Conservation (phyloP, 92 coral and sea anemone genomes). For the Phenganax stokvisi region DNA sequence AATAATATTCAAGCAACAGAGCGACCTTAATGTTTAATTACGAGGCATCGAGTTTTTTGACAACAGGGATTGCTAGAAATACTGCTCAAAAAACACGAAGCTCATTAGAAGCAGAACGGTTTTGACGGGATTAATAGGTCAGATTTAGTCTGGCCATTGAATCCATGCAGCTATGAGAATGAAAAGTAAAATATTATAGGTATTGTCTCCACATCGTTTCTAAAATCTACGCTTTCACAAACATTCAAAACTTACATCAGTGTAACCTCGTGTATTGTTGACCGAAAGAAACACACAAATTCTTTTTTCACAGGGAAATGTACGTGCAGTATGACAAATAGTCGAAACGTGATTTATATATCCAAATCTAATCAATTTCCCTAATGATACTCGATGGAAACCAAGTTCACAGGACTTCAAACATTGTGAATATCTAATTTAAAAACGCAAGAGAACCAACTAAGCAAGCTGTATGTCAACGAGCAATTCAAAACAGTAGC, state of each 20-base stretch:
- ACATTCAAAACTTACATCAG: background rate
- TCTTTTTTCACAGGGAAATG: background rate
- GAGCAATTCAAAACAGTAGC: background rate
- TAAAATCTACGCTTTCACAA: conserved; percentile 2
- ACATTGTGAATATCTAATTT: too few relatives aligned
- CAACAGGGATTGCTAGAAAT: background rate
- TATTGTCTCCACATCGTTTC: background rate
- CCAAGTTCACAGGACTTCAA: too few relatives aligned
- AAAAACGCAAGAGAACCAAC: background rate
- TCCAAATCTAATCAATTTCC: too few relatives aligned
- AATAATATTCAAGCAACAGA: conserved; percentile 4
- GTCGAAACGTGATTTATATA: too few relatives aligned
- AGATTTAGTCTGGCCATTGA: background rate
- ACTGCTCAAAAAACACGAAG: too few relatives aligned
- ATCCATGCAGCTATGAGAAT: background rate
- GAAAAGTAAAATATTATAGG: background rate
- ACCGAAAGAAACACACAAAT: background rate
- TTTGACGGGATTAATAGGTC: background rate
- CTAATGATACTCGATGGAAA: too few relatives aligned
- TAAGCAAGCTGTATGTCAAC: background rate
- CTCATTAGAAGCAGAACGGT: background rate
- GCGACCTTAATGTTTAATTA: background rate
- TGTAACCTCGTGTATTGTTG: conserved; percentile 1
- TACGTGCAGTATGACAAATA: too few relatives aligned
- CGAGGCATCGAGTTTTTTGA: background rate